Evolutionary conservation across 2,113 vertebrate genomes (phyloP).

Genomic region (Merops nubicus): DNA sequence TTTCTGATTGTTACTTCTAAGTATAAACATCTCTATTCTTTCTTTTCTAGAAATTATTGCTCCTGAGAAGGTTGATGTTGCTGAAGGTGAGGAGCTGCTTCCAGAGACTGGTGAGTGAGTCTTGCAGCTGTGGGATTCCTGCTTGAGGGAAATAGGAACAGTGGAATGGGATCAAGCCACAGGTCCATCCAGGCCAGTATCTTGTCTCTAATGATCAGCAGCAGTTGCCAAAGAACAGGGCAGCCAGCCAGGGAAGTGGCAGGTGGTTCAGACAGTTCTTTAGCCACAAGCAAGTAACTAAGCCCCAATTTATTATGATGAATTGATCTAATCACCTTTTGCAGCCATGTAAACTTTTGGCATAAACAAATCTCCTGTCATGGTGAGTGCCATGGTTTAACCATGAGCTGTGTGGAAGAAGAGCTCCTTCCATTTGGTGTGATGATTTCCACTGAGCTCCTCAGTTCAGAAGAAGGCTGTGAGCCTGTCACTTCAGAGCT

Average conservation of each 20-base stretch:
- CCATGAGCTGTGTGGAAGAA: not conserved
- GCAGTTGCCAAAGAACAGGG: not conserved
- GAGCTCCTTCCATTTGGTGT: not conserved
- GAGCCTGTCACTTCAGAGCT: not conserved
- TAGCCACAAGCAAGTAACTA: not conserved
- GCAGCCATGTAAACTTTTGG: not conserved
- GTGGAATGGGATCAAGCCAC: not conserved
- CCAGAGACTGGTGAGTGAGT: not conserved
- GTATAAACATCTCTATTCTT: not conserved
- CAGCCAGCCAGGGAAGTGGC: not conserved
- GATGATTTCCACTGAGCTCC: not conserved
- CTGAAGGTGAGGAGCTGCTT: not conserved
- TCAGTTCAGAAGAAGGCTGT: fast-evolving
- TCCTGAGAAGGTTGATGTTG: not conserved
- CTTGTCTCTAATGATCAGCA: not conserved
- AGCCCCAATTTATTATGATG: not conserved
- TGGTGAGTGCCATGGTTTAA: not conserved
- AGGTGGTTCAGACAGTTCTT: not conserved
- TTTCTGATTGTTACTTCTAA: not conserved
- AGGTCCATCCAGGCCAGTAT: not conserved
- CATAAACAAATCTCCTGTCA: not conserved
- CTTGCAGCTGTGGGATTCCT: not conserved
- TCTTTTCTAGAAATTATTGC: not conserved
- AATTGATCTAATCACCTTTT: conserved; percentile 10
- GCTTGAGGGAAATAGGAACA: not conserved